Conservation (phyloP, 2,113 vertebrate genomes). For the Alethe diademata region DNA sequence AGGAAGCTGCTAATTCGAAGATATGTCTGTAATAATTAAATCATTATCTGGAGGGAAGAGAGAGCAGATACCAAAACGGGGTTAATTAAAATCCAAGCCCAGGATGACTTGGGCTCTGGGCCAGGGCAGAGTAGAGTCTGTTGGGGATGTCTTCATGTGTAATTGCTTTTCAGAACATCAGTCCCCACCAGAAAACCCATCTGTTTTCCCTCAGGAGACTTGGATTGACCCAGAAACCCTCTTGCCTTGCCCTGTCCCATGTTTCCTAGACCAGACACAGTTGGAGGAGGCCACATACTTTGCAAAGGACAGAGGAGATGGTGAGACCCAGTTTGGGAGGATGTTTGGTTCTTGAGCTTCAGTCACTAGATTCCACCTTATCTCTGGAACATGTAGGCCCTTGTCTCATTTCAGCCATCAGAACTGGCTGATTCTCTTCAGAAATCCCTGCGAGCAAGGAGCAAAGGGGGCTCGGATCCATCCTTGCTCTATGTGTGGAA, state of each 20-base stretch:
- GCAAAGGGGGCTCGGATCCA: background rate
- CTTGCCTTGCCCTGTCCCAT: background rate
- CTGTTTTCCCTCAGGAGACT: background rate
- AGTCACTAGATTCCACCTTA: background rate
- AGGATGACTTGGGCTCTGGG: conserved; percentile 25
- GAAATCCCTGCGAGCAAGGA: background rate
- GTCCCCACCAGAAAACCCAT: conserved; percentile 40
- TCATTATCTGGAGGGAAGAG: conserved; percentile 53
- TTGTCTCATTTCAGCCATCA: background rate
- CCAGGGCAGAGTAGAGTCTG: conserved; percentile 27
- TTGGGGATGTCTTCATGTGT: conserved; percentile 54
- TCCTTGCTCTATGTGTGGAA: background rate
- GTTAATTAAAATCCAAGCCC: conserved; percentile 58
- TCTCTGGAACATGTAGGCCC: background rate
- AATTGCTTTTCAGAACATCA: conserved; percentile 59
- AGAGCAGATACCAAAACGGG: conserved; percentile 15
- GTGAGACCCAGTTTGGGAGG: background rate
- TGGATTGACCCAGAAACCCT: background rate
- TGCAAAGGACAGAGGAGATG: background rate
- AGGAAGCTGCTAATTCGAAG: conserved; percentile 56
- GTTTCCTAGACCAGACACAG: background rate
- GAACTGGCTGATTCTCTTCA: background rate
- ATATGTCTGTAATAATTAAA: conserved; percentile 59
- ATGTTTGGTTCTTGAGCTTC: background rate
- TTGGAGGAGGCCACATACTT: background rate